Evolutionary conservation across 2,888 invertebrate genomes (phyloP), one percentile per base, ranked within the genome.

Genomic region (Polydrusus cervinus): DNA sequence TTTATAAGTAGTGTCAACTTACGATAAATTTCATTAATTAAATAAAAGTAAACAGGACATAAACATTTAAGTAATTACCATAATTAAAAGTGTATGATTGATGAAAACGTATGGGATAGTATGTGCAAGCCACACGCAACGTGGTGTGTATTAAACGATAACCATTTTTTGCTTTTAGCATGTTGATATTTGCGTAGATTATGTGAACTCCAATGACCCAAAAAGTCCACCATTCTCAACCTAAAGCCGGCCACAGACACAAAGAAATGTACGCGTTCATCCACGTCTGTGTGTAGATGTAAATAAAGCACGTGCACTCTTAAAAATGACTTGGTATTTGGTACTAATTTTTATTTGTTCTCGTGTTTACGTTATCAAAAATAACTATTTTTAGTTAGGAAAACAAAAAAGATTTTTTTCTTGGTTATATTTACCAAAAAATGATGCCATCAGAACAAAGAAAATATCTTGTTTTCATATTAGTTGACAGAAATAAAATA

Each of bases 51-150:
- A 53, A 66, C 14, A n/a, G 30, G n/a, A 51, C 65, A 34, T 65
- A 51, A 65, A 65, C 45, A 51, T 30, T 6, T 5, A 18, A 65
- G 18, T 65, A 34, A 65, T 65, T 65, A 65, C 51, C 65, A 14
- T 65, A 51, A 65, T 65, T 65, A 65, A 65, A 65, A 65, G n/a
- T 34, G n/a, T 65, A 65, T 51, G 65, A 65, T 65, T 18, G 14
- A 65, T 47, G 65, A 11, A 14, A 3, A 11, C 34, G 38, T 34
- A 49, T 51, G 14, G 13, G 18, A 43, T 13, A 18, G 25, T 61
- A 61, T 61, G 43, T 45, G 43, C 10, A 61, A 61, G 43, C 20
- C 43, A 25, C 61, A 61, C 61, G 61, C 61, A 43, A 61, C 18
- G n/a, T 61, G 38, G 61, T 61, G 61, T 61, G 61, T 45, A 14